Evolutionary conservation across 2,888 invertebrate species (phyloP), one percentile per base, ranked within the genome.

Genomic region (Himalopsyche kuldschensis): DNA sequence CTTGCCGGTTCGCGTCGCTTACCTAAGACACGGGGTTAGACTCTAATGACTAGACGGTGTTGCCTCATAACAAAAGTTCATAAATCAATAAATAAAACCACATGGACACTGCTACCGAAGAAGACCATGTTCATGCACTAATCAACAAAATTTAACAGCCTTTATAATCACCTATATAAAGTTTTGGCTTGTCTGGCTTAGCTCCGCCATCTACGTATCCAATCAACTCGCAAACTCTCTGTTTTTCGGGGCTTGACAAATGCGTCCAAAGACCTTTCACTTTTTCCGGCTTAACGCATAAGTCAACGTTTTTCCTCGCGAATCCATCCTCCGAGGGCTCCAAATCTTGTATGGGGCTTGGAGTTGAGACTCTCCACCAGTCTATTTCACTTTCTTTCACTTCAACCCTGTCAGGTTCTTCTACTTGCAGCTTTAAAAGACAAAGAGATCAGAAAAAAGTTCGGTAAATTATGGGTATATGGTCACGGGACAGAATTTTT

Each of bases 161-260:
- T 55, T n/a, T 31, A 31, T 27, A 76, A 69, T 83, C 87, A 93
- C 94, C 94, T 87, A 94, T 94, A 87, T 92, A 93, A 87, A 93
- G 93, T 82, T 93, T 92, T 0, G 93, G 90, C 75, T 91, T 93
- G 4, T 93, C 93, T 15, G 88, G 86, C 46, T 87, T 87, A 78
- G 89, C 88, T 82, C 89, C 88, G 82, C 89, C 88, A 86, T 94
- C 93, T 8, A 90, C 92, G 86, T 93, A 94, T 0, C 94, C 94
- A 35, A 94, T 93, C n/a, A 93, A 91, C 87, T 93, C 93, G 87
- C 92, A 94, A 27, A 94, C 91, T 82, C 91, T 91, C 87, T 91
- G 90, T 88, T 92, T 94, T 87, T 94, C 94, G 30, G 94, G 93
- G 84, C 93, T 93, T 0, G 93, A 93, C 48, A 95, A 91, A 86